Base-by-base conservation (phyloP, 2,888 invertebrate species). In the Octodonta nipae region DNA sequence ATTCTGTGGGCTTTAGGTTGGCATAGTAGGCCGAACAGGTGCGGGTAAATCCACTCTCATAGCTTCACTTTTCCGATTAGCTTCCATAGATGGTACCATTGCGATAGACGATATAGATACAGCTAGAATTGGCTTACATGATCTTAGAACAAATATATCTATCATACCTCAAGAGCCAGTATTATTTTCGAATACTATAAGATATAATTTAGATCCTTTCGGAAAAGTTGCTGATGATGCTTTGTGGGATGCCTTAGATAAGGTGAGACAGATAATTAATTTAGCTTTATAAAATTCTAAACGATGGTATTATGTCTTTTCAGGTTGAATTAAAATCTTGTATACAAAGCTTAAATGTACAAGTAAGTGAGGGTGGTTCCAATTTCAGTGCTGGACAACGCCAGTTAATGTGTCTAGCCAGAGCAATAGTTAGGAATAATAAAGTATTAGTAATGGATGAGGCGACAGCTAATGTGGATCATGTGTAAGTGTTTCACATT, bases 401-500 rank as follows among this genome's bases (percentile, higher is more conserved):
- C 31, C 91, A 92, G 58, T 64, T 91, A 31, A 66, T 92, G 32
- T 92, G 91, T 54, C 63, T 92, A 33, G 91, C 89, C 7, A 68
- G 86, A 43, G 89, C 89, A 0, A 79, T 92, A 40, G 68, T 91
- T 1, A 67, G 79, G 27, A 77, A 79, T 50, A 81, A 78, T 32
- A 78, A 74, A 48, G 73, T 92, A 41, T 67, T 91, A 2, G 77
- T 92, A 13, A 65, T 92, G 40, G 91, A 92, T 50, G 91, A 91
- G 64, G 89, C 89, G 15, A 89, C 89, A 0, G 87, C 88, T 2
- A 89, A 88, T 58, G 86, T 89, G 2, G 89, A 91, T 61, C 79
- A 78, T 37, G 74, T 75, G 81, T 82, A 64, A 69, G 71, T 60
- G 29, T 15, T 8, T 10, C n/a, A 22, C 11, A 22, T 10, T 22